Evolutionary conservation across 2,113 vertebrate species (phyloP).

Genomic region (Micromys minutus): DNA sequence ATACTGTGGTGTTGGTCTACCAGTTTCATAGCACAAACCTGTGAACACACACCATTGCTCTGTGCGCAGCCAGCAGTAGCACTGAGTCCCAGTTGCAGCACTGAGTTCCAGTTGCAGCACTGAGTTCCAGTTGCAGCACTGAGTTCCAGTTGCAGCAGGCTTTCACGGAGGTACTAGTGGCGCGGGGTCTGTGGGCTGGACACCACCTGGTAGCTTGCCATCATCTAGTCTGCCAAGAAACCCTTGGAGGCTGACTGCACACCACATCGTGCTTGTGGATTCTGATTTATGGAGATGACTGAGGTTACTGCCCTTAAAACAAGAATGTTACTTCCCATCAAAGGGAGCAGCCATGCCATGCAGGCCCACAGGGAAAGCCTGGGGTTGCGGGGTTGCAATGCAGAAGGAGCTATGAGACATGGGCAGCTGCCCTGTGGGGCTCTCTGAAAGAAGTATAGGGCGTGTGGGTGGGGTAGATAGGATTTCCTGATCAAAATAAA

Average conservation of each 20-base stretch:
- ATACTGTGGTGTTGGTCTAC: not conserved
- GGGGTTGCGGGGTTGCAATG: not conserved
- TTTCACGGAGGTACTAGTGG: not conserved
- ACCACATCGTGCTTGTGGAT: not conserved
- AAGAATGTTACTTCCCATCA: not conserved
- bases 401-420: not conserved
- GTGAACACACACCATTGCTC: not conserved
- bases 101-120: not conserved
- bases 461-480: too few relatives aligned
- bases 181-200: not conserved
- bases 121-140: not conserved
- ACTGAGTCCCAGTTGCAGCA: not conserved
- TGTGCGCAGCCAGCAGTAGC: not conserved
- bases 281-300: slow-evolving; percentile 20
- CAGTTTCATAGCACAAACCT: not conserved
- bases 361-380: not conserved
- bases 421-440: not conserved
- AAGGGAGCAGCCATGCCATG: not conserved
- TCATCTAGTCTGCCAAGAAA: not conserved
- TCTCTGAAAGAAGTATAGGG: not conserved
- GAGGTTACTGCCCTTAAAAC: not conserved
- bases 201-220: not conserved
- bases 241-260: not conserved
- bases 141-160: not conserved
- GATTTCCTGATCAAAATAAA: not conserved